These are phyloP conservation scores for Keiferia lycopersicella DNA, from an alignment of 2,888 invertebrate genomes.

Conservation along the genomic window DNA sequence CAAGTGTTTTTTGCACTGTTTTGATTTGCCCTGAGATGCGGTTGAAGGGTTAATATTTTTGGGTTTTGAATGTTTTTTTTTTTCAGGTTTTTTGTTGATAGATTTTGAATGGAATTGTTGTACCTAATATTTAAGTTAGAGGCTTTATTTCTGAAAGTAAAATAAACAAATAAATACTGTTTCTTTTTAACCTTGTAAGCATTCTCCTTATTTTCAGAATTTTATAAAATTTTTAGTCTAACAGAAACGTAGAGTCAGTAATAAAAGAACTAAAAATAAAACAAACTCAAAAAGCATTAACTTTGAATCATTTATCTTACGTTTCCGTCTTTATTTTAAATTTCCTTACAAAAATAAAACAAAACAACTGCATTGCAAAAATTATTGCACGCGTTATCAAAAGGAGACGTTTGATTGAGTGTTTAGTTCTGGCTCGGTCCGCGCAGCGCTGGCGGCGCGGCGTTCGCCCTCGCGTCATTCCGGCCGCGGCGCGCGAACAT, in stretches of 20 bases:
- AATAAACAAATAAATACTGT: background rate
- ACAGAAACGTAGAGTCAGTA: background rate
- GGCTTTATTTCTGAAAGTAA: background rate
- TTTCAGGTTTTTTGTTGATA: background rate
- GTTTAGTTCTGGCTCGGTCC: conserved; percentile 47
- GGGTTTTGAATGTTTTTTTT: background rate
- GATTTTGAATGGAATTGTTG: background rate
- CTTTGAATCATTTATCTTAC: conserved; percentile 1
- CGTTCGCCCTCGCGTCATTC: conserved; percentile 65
- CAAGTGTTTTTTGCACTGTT: conserved; percentile 48
- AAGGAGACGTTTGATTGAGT: conserved; percentile 63
- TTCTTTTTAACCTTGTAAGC: background rate
- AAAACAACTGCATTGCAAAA: conserved; percentile 49
- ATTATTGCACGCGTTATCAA: conserved; percentile 54
- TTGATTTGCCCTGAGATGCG: conserved; percentile 37
- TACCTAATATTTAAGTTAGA: no score
- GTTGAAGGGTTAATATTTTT: conserved; percentile 1
- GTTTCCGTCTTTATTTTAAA: background rate
- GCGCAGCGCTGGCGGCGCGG: conserved; percentile 54
- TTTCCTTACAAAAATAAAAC: conserved; percentile 30
- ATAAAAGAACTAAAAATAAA: background rate
- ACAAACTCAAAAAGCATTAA: background rate
- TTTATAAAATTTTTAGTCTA: background rate
- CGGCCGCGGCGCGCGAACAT: conserved; percentile 74
- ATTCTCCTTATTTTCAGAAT: background rate